Conservation (phyloP, 2,113 vertebrate genomes). For the Cavia porcellus region DNA sequence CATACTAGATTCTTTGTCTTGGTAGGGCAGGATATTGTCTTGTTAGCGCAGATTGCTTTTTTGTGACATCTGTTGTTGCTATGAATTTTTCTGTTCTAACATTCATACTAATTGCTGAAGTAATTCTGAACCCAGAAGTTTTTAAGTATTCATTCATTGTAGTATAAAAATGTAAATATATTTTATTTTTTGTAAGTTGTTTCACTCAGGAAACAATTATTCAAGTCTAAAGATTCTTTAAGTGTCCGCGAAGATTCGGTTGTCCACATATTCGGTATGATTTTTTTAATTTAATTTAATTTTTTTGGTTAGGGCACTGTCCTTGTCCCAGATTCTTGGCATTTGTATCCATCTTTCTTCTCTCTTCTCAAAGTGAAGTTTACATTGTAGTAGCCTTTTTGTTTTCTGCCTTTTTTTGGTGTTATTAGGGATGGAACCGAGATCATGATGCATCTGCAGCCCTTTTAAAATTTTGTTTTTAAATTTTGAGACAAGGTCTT, state of each 20-base stretch:
- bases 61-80: conserved; percentile 53
- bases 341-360: background rate
- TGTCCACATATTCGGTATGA: background rate
- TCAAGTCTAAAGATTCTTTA: conserved; percentile 13
- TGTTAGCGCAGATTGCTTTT: conserved; percentile 30
- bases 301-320: background rate
- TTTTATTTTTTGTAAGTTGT: conserved; percentile 39
- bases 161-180: background rate
- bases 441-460: background rate
- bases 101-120: background rate
- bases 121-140: conserved; percentile 55
- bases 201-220: background rate
- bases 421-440: background rate
- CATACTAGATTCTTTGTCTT: background rate
- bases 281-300: background rate
- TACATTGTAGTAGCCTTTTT: background rate
- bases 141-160: conserved; percentile 14
- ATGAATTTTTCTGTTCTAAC: conserved; percentile 19
- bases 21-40: background rate
- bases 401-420: background rate
- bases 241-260: background rate
- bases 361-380: conserved; percentile 25
- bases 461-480: background rate
- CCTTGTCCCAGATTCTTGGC: background rate
- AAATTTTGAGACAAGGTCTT: background rate